phyloP scores from a whole-genome alignment of 1,140 invertebrate genomes.

The Asbolus verrucosus region DNA sequence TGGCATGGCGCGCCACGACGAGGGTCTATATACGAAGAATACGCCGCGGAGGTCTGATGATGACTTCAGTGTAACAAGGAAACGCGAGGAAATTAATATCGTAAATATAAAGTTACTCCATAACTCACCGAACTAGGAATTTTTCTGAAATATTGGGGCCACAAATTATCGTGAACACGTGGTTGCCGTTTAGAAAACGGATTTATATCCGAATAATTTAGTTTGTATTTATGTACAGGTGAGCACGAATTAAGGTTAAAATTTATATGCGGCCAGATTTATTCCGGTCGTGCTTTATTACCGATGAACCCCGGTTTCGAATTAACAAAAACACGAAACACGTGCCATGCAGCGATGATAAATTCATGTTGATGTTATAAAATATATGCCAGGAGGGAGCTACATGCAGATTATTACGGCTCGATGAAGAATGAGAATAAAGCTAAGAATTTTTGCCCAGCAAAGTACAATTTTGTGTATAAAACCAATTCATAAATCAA shows the following conservation, averaged over 20 bases:
- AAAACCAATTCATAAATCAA: too few relatives aligned
- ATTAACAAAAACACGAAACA: not conserved
- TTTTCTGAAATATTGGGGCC: conserved; percentile 62
- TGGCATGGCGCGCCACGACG: too few relatives aligned
- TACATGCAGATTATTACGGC: too few relatives aligned
- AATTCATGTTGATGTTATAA: too few relatives aligned
- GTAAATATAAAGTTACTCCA: conserved; percentile 64
- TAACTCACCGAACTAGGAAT: conserved; percentile 60
- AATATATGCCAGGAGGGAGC: too few relatives aligned
- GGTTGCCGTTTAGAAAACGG: conserved; percentile 56
- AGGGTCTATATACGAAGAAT: too few relatives aligned
- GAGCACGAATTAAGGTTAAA: conserved; percentile 51
- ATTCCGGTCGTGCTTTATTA: conserved; percentile 1
- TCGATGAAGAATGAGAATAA: too few relatives aligned
- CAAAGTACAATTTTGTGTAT: too few relatives aligned
- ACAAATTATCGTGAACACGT: conserved; percentile 63
- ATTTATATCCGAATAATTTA: conserved; percentile 61
- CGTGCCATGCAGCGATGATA: not conserved
- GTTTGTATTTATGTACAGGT: conserved; percentile 61
- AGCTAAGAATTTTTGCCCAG: too few relatives aligned
- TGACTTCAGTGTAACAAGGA: conserved; percentile 47
- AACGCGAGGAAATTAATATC: conserved; percentile 63
- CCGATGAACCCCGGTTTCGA: not conserved
- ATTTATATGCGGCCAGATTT: conserved; percentile 46
- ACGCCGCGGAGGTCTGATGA: conserved; percentile 12